Evolutionary conservation across 1,140 invertebrate species (phyloP).

Genomic region (Scaptodrosophila lebanonensis): DNA sequence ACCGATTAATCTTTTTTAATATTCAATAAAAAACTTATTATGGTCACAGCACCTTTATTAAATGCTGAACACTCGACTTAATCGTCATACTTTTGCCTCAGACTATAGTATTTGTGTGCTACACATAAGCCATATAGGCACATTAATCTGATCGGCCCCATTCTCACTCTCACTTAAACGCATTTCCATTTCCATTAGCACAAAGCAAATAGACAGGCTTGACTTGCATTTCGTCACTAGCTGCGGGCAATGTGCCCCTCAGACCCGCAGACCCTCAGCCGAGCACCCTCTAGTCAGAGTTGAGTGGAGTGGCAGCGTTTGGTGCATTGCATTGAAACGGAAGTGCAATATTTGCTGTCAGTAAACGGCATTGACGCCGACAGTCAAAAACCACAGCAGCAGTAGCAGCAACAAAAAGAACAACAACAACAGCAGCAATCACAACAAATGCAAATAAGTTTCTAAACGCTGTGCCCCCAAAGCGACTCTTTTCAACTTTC

Average conservation of each 20-base stretch:
- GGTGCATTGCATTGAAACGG: conserved; percentile 37
- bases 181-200: conserved; percentile 48
- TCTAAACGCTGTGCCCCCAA: conserved; percentile 46
- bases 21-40: too few species aligned
- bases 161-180: too few species aligned
- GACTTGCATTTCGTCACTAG: conserved; percentile 55
- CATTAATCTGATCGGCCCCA: conserved; percentile 5
- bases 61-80: conserved; percentile 17
- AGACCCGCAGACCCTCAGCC: too few species aligned
- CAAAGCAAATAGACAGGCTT: conserved; percentile 65
- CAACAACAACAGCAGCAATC: too few species aligned
- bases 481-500: conserved; percentile 9
- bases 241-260: neutral
- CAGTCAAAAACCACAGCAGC: too few species aligned
- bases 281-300: too few species aligned
- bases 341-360: conserved; percentile 63
- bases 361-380: neutral
- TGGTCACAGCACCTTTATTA: too few species aligned
- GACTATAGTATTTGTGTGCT: conserved; percentile 11
- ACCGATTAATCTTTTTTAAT: too few species aligned
- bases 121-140: conserved; percentile 14
- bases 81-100: conserved; percentile 18
- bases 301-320: neutral
- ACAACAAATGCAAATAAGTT: conserved; percentile 52
- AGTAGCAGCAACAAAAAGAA: too few species aligned